Evolutionary conservation across 2,113 vertebrate genomes (phyloP).

Genomic region (Blennius ocellaris): DNA sequence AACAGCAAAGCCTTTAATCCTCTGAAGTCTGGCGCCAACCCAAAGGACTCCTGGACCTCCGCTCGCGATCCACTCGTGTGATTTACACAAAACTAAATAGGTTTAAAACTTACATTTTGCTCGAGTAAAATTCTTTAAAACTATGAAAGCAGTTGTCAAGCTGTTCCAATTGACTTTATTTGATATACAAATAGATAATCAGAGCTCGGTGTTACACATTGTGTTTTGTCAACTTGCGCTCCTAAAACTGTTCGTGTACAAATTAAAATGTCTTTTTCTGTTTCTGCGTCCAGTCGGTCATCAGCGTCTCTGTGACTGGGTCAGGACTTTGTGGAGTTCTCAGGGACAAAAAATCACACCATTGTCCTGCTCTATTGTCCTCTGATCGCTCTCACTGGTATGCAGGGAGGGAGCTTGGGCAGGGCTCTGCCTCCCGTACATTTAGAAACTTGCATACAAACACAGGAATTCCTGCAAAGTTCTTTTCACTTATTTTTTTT

Average conservation of each 20-base stretch:
- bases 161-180: no score
- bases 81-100: no score
- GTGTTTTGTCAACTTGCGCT: no score
- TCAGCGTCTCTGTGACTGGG: slow-evolving; percentile 1
- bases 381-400: slow-evolving; percentile 69
- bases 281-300: slow-evolving; percentile 1
- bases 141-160: no score
- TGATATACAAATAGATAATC: no score
- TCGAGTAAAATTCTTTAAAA: no score
- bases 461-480: slow-evolving; percentile 81
- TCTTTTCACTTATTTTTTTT: slow-evolving; percentile 65
- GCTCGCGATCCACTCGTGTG: no score
- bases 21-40: no score
- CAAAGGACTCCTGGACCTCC: no score
- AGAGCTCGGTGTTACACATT: no score
- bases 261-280: not conserved
- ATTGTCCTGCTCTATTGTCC: slow-evolving; percentile 74
- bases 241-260: not conserved
- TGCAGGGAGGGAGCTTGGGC: slow-evolving; percentile 58
- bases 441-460: slow-evolving; percentile 79
- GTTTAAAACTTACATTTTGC: no score
- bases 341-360: slow-evolving; percentile 39
- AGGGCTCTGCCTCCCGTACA: slow-evolving; percentile 67
- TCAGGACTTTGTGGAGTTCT: slow-evolving; percentile 31
- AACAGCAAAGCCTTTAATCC: no score